Percentiles rank a stretch among this genome's conserved stretches.
Evolutionary conservation across 2,797 vertebrate genomes (phyloP).

Genomic region (Neosilurus hyrtlii): DNA sequence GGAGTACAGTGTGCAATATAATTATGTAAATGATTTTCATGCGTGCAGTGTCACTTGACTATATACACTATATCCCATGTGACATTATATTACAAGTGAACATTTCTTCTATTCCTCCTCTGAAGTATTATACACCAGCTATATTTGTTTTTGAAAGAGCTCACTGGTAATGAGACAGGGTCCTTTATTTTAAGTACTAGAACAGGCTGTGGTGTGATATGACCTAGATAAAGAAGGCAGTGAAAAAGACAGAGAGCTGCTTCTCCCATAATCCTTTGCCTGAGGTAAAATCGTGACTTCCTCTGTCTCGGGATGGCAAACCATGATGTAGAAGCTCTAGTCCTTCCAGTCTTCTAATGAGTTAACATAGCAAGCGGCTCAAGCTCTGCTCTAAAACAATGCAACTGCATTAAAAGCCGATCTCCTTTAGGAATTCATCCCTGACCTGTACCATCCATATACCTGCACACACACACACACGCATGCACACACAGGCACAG

Average conservation of each 20-base stretch:
- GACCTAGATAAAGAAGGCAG: conserved; percentile 42
- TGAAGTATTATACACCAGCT: background rate
- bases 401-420: conserved; percentile 16
- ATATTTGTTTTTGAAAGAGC: background rate
- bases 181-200: conserved; percentile 25
- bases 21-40: no score
- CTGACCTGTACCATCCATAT: conserved; percentile 41
- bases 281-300: conserved; percentile 33
- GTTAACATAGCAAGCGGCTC: background rate
- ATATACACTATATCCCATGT: no score
- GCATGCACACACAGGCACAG: background rate
- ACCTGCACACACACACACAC: conserved; percentile 28
- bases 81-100: background rate
- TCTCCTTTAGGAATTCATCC: conserved; percentile 42
- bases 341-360: conserved; percentile 5
- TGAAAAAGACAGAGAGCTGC: conserved; percentile 35
- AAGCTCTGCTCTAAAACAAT: conserved; percentile 25
- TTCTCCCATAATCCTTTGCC: conserved; percentile 36
- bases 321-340: conserved; percentile 16
- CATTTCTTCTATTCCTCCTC: no score
- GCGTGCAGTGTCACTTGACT: background rate
- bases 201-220: conserved; percentile 31
- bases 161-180: background rate
- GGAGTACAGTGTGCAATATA: background rate
- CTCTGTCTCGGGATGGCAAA: conserved; percentile 21